A percentile compares a stretch with the other conserved stretches of the same genome.
phyloP scores from a whole-genome alignment of 2,113 vertebrate genomes.

The Mystacornis crossleyi region DNA sequence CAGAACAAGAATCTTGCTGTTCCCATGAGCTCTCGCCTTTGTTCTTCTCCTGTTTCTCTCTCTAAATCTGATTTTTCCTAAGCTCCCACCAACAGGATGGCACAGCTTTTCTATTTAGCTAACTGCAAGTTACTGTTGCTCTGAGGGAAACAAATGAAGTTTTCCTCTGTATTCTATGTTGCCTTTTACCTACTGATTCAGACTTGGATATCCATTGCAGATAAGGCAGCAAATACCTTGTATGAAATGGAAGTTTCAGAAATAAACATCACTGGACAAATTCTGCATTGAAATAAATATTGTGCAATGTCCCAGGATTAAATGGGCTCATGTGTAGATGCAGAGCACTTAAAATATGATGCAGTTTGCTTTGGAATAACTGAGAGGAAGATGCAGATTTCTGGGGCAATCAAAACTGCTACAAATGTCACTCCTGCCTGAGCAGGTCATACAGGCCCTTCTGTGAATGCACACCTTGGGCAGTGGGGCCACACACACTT shows the following conservation, averaged over 20 bases:
- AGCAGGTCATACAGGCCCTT: not conserved
- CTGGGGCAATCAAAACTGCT: not conserved
- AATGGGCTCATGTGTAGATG: accelerated
- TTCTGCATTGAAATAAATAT: not conserved
- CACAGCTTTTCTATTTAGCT: not conserved
- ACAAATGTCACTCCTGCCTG: not conserved
- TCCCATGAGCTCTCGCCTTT: not conserved
- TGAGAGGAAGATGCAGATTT: not conserved
- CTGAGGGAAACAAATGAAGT: not conserved
- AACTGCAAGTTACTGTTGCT: not conserved
- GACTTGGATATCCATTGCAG: not conserved
- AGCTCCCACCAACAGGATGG: not conserved
- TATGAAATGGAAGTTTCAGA: not conserved
- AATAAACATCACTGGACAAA: not conserved
- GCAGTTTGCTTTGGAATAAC: not conserved
- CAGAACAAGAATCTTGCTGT: not conserved
- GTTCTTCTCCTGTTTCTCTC: not conserved
- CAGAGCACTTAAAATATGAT: not conserved
- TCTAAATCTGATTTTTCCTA: not conserved
- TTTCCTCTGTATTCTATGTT: not conserved
- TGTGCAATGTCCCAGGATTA: not conserved
- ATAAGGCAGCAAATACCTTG: not conserved
- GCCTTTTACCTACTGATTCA: not conserved
- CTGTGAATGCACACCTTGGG: accelerated
- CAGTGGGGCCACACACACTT: not conserved